Percentiles rank a stretch among this genome's conserved stretches.
Conservation (phyloP, 2,888 invertebrate species). For the Branchipolynoe longqiensis region DNA sequence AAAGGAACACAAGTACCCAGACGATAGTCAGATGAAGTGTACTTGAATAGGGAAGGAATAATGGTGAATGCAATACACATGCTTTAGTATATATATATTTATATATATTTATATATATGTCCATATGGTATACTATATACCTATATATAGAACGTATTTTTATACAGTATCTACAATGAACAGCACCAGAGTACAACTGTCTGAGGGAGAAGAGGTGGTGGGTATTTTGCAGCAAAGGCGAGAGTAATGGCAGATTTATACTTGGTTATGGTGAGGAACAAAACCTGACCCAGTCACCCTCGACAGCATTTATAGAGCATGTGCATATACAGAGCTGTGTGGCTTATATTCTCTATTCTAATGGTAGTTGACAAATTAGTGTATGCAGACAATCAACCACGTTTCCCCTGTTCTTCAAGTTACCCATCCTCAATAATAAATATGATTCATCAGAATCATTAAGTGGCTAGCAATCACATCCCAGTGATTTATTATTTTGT, state of each 20-base stretch:
- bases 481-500: too few relatives aligned
- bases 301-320: conserved; percentile 25
- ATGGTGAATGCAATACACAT: conserved; percentile 50
- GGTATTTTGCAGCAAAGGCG: conserved; percentile 48
- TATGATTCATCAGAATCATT: too few relatives aligned
- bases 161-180: conserved; percentile 46
- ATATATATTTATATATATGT: too few relatives aligned
- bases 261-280: conserved; percentile 15
- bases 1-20: conserved; percentile 20
- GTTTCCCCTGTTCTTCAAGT: too few relatives aligned
- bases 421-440: too few relatives aligned
- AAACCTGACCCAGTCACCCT: conserved; percentile 29
- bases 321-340: background rate
- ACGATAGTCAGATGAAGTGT: conserved; percentile 41
- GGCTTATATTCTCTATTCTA: background rate
- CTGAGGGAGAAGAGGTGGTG: conserved; percentile 35
- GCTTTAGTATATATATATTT: conserved; percentile 40
- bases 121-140: conserved; percentile 34
- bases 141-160: conserved; percentile 36
- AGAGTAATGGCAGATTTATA: conserved; percentile 30
- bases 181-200: conserved; percentile 43
- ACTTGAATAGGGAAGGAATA: conserved; percentile 50
- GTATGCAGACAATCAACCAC: too few relatives aligned
- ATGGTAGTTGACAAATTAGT: too few relatives aligned
- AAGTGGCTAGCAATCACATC: too few relatives aligned